Percentiles rank a stretch among this genome's conserved stretches.
phyloP scores from a whole-genome alignment of 1,140 invertebrate genomes.

The Pentalonia nigronervosa region DNA sequence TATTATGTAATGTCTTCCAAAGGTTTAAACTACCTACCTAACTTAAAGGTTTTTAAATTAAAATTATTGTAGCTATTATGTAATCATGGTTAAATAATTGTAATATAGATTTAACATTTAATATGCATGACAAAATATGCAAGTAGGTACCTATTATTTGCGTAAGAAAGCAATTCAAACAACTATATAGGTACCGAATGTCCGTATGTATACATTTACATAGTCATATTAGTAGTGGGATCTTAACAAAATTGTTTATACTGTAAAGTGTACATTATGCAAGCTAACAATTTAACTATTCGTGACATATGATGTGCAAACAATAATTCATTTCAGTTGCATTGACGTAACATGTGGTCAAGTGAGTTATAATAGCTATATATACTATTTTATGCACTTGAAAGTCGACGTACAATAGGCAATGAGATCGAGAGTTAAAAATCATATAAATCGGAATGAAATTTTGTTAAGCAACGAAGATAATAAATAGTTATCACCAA shows the following conservation, averaged over 20 bases:
- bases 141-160: not conserved
- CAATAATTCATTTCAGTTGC: not conserved
- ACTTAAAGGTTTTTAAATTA: not conserved
- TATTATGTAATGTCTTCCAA: not conserved
- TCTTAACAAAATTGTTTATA: not conserved
- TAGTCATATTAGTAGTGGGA: not conserved
- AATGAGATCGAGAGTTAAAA: not conserved
- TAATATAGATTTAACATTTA: too few species aligned
- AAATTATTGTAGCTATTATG: not conserved
- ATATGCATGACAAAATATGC: not conserved
- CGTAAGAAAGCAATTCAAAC: not conserved
- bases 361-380: not conserved
- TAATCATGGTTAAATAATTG: not conserved
- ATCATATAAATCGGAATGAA: not conserved
- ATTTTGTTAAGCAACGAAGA: not conserved
- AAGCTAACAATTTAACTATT: conserved; percentile 8
- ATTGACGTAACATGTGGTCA: not conserved
- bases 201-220: not conserved
- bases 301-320: not conserved
- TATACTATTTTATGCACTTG: not conserved
- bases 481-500: not conserved
- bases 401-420: not conserved
- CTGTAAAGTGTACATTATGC: not conserved
- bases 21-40: not conserved
- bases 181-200: not conserved